Evolutionary conservation across 2,797 vertebrate genomes (phyloP), one percentile per base, ranked within the genome.

Genomic region (Poeciliopsis presidionis): DNA sequence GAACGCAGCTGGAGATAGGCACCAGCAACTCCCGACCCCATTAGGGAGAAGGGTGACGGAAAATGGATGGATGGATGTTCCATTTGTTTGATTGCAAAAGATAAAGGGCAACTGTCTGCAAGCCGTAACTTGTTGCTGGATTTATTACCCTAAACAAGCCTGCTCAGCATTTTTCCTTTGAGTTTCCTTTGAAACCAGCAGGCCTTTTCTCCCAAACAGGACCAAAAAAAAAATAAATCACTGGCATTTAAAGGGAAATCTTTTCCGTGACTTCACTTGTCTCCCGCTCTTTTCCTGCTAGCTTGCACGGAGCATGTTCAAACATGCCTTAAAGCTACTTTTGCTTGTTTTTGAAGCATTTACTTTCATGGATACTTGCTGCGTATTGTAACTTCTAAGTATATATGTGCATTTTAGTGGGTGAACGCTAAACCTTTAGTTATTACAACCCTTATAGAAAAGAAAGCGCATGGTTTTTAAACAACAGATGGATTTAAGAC

Each of bases 111-210:
- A 1, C 70, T 43, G 25, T 74, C 12, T 46, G 12, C 85, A 45
- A 1, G 83, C 57, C 69, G 28, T 69, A 59, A 80, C 82, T 63
- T 74, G 83, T 74, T 13, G 72, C 78, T 72, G 18, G 16, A 33
- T 13, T 39, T 39, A 49, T 45, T 2, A 46, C 45, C 57, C 25
- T 61, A 7, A 43, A 0, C 5, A 46, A 20, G 36, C 72, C 71
- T 49, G 43, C 69, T 87, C 78, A 72, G 84, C 69, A 55, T 88
- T 80, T 84, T 82, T 76, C 47, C 76, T 65, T 45, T 28, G 39
- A 6, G 57, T 41, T 41, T 41, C 39, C 39, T 41, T 41, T 49
- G 81, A 84, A 76, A 84, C 84, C 81, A 79, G 41, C 45, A 20
- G 57, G 57, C 39, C 2, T 65, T 76, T 61, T 70, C 51, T 77